phyloP scores from a whole-genome alignment of 2,113 vertebrate species.

The Ascaphus truei region DNA sequence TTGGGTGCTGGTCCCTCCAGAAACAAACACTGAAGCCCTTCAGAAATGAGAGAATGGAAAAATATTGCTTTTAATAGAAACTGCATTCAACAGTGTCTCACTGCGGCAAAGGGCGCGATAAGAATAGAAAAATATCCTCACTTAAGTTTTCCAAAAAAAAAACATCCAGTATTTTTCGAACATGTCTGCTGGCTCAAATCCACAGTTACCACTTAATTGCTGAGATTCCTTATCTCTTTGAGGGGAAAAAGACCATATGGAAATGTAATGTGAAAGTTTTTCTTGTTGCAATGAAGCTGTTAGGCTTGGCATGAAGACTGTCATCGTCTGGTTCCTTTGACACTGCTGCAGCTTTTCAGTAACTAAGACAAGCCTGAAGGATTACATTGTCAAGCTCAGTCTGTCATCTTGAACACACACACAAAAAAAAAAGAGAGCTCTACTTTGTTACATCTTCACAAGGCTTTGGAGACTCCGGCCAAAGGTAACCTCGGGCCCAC shows the following conservation, averaged over 20 bases:
- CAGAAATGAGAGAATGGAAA: not conserved
- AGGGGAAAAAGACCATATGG: slow-evolving; percentile 36
- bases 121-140: not conserved
- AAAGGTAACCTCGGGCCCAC: slow-evolving; percentile 37
- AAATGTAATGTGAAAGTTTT: slow-evolving; percentile 52
- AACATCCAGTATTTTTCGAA: slow-evolving; percentile 63
- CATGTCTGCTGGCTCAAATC: slow-evolving; percentile 50
- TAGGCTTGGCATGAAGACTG: slow-evolving; percentile 56
- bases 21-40: not conserved
- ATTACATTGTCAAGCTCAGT: slow-evolving; percentile 71
- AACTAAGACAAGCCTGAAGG: slow-evolving; percentile 62
- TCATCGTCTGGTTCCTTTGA: slow-evolving; percentile 61
- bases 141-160: slow-evolving; percentile 59
- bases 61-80: not conserved
- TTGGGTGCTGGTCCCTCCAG: not conserved
- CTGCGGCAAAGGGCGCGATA: not conserved
- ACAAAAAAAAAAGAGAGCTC: not conserved
- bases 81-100: not conserved
- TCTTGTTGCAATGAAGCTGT: slow-evolving; percentile 63
- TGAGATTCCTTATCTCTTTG: slow-evolving; percentile 39
- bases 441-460: slow-evolving; percentile 42
- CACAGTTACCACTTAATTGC: slow-evolving; percentile 46
- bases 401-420: slow-evolving; percentile 60
- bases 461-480: slow-evolving; percentile 36
- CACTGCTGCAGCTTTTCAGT: slow-evolving; percentile 57